Evolutionary conservation across 64 coral and sea anemone species (phyloP).

Genomic region (Orbicella faveolata): DNA sequence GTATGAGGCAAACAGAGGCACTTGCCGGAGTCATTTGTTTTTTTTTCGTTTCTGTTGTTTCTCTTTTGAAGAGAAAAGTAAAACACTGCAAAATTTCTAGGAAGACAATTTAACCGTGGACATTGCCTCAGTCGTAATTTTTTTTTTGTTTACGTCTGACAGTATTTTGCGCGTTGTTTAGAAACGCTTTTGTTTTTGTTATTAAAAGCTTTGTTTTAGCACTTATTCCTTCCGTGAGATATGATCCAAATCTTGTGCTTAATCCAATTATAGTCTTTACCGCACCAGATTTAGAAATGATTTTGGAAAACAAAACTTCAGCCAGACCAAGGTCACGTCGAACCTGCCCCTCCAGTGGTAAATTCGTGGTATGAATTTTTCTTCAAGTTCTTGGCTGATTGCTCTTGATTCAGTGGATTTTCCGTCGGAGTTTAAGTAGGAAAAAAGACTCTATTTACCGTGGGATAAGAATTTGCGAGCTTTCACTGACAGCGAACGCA

Average conservation of each 20-base stretch:
- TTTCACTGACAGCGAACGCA: no score
- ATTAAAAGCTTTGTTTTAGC: not conserved
- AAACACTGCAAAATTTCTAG: no score
- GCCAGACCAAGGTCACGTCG: not conserved
- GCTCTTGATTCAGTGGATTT: no score
- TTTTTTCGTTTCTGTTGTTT: no score
- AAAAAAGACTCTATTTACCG: no score
- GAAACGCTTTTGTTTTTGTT: not conserved
- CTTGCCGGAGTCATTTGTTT: no score
- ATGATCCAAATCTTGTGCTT: not conserved
- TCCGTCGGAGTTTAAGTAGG: no score
- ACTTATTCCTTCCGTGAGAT: not conserved
- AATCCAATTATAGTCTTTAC: slow-evolving; percentile 6
- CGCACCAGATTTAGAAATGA: not conserved
- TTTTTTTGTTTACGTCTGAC: not conserved
- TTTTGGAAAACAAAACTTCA: not conserved
- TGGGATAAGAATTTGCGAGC: no score
- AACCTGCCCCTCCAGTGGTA: not conserved
- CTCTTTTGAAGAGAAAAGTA: no score
- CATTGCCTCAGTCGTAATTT: not conserved
- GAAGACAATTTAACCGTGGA: no score
- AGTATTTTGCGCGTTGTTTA: not conserved
- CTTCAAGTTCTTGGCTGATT: no score
- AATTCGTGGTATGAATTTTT: not conserved
- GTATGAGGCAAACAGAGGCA: no score